Evolutionary conservation across 2,888 invertebrate species (phyloP), one percentile per base, ranked within the genome.

Genomic region (Drosophila demipolita): DNA sequence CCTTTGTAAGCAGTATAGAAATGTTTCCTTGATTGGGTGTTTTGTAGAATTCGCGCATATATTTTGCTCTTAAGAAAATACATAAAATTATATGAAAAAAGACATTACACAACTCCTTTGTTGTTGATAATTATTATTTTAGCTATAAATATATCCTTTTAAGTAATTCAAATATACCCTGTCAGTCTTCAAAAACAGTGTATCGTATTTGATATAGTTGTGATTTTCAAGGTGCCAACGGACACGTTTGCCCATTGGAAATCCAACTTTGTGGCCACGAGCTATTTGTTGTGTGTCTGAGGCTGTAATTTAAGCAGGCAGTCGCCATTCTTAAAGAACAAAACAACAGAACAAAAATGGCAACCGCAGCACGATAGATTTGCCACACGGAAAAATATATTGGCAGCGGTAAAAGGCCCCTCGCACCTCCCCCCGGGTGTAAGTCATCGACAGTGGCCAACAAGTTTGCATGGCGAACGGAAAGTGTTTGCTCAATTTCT

Each of bases 401-500:
- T 15, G 40, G 20, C 49, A 23, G 45, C 7, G 1, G 45, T 23
- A 23, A 45, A 45, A 4, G 45, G 45, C 3, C 26, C 33, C 20
- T 17, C 38, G 8, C 40, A 12, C 40, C 5, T 12, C n/a, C n/a
- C 17, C 23, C 50, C 36, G 45, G 17, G 32, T 38, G n/a, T 26
- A 32, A 20, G 2, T 40, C 53, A 26, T 35, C 20, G 45, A n/a
- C 45, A 42, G 55, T 59, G 65, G 59, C 76, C 62, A 68, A 66
- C 64, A 61, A 66, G 66, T 73, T 74, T 54, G 75, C 72, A 50
- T 65, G 66, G 64, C 52, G 40, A 42, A 36, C 26, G 23, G 62
- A 67, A 87, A 85, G 90, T 87, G 89, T 88, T 87, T 88, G 90
- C 81, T 88, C 86, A 88, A 88, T 88, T 90, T 85, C 70, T 66